Evolutionary conservation across 2,797 vertebrate species (phyloP), one percentile per base, ranked within the genome.

Genomic region (Rhinichthys osculus): DNA sequence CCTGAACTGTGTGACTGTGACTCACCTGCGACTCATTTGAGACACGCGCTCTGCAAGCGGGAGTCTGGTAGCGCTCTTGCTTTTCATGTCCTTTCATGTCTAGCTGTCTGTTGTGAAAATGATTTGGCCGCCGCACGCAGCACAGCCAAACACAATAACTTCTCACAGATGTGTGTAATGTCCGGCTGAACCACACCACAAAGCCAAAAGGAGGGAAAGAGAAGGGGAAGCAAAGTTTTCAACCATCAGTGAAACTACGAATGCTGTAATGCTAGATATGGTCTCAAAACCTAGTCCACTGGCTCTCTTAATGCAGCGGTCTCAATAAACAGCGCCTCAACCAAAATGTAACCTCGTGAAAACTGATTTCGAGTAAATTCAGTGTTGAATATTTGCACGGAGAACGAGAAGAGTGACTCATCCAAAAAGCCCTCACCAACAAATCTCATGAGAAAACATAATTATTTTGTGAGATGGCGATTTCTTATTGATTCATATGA

Each of bases 81-180:
- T 91, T 92, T 93, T 92, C 90, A 87, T 93, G 90, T 91, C 84
- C 91, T 95, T 94, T 95, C 90, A 93, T 93, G 93, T 93, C 92
- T 87, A 87, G 89, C 90, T 80, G n/a, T 77, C 89, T 80, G n/a
- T 77, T 64, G 92, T 92, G 92, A 94, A 94, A 93, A 92, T 93
- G 90, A 92, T 64, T 44, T 81, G 82, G 90, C 88, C 82, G 77
- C 87, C 38, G 30, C 84, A 67, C 84, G 78, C 81, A 82, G 59
- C 90, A 89, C 67, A 70, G 89, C 85, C 90, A 91, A 91, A 88
- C 67, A 85, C 57, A 64, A 80, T 80, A 85, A 85, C 84, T 88
- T 89, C 69, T 86, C 79, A 84, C 92, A 94, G 92, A 92, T 93
- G 92, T 92, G 74, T 84, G 67, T 42, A 54, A 85, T 91, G 92